Conservation (phyloP, 2,113 vertebrate genomes). For the Crotophaga sulcirostris region DNA sequence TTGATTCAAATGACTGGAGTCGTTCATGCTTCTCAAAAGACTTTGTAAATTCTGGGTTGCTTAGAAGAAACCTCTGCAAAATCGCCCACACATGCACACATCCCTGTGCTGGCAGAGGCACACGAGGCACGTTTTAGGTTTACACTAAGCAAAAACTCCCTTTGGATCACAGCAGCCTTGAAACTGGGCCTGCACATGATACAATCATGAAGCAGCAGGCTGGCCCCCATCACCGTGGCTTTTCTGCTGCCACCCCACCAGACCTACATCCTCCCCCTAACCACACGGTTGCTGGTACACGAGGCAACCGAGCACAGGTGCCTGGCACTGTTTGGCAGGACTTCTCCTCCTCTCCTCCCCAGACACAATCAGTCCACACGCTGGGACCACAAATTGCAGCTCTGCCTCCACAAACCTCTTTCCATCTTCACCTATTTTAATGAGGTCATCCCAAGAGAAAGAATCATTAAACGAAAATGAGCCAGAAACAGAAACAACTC, state of each 20-base stretch:
- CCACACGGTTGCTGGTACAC: rapidly evolving
- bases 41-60: neutral
- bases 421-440: neutral
- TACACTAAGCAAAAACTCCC: neutral
- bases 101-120: neutral
- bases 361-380: neutral
- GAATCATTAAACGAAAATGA: neutral
- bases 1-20: neutral
- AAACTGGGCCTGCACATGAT: rapidly evolving
- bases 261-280: neutral
- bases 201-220: neutral
- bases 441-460: neutral
- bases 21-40: neutral
- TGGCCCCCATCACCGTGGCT: neutral
- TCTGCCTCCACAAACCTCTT: neutral
- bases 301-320: rapidly evolving
- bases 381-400: neutral
- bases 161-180: neutral
- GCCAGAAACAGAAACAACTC: neutral
- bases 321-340: rapidly evolving
- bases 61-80: neutral
- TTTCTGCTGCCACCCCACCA: neutral
- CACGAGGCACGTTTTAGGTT: neutral
- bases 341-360: neutral
- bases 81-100: neutral